Percentiles rank a stretch among this genome's conserved stretches.
These are phyloP conservation scores for Crotalus horridus DNA, from an alignment of 2,113 vertebrate genomes.

Conservation along the genomic window DNA sequence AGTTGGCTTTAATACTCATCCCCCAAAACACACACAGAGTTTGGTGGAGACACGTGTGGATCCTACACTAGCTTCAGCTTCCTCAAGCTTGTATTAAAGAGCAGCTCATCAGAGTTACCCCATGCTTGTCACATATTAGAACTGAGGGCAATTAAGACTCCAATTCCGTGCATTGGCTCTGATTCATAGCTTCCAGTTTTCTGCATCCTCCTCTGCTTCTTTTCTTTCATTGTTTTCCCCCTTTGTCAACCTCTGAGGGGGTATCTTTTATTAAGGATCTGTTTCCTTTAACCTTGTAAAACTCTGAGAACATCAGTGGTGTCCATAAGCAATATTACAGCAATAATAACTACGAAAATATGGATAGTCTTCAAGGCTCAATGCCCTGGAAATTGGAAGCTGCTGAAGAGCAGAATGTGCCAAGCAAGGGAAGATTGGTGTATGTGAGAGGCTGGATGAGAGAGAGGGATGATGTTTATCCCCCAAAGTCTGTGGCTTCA, in stretches of 20 bases:
- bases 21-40: too few species aligned
- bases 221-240: neutral
- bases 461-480: neutral
- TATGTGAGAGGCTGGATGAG: neutral
- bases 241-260: neutral
- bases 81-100: too few species aligned
- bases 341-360: neutral
- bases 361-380: neutral
- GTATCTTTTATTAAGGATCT: neutral
- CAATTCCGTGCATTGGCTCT: neutral
- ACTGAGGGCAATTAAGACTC: neutral
- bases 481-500: neutral
- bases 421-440: neutral
- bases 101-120: neutral
- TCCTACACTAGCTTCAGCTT: too few species aligned
- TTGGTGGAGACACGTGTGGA: too few species aligned
- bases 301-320: neutral
- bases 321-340: neutral
- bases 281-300: slow-evolving; percentile 10
- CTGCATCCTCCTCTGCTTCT: too few species aligned
- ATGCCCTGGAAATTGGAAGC: neutral
- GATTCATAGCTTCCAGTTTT: neutral
- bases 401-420: neutral
- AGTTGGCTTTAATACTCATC: too few species aligned
- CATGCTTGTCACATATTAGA: neutral